These are phyloP conservation scores for Myodes glareolus DNA, from an alignment of 2,113 vertebrate genomes.

Conservation along the genomic window DNA sequence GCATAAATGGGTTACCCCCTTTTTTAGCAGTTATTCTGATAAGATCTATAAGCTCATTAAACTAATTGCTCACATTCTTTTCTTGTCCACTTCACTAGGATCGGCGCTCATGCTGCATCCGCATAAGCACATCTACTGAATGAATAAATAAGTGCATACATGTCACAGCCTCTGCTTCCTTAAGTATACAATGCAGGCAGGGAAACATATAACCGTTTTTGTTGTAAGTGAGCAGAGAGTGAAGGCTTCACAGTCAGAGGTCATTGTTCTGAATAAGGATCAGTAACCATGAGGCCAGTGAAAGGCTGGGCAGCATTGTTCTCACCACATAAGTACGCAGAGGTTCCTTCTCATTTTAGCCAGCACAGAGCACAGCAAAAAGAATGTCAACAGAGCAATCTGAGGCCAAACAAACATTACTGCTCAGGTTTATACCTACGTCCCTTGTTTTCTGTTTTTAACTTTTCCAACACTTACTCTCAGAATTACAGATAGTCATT, in stretches of 20 bases:
- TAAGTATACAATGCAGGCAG: neutral
- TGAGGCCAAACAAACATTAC: conserved; percentile 50
- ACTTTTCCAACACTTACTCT: neutral
- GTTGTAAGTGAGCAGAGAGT: neutral
- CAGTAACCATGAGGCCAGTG: neutral
- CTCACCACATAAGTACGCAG: neutral
- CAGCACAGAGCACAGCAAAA: neutral
- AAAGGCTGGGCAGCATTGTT: neutral
- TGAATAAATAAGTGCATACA: neutral
- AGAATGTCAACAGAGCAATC: neutral
- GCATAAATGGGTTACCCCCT: neutral
- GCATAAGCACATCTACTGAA: neutral
- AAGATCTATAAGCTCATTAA: neutral
- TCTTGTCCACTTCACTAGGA: neutral
- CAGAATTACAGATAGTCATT: conserved; percentile 40
- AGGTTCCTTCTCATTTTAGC: neutral
- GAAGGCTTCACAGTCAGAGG: neutral
- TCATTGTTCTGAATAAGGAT: neutral
- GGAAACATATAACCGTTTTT: neutral
- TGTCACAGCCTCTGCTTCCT: neutral
- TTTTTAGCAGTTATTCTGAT: neutral
- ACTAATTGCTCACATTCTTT: neutral
- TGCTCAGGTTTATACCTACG: neutral
- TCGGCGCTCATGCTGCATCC: neutral
- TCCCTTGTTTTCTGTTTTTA: conserved; percentile 19